Percentiles rank a stretch among this genome's conserved stretches.
Evolutionary conservation across 2,797 vertebrate species (phyloP).

Genomic region (Syndactyla subalaris): DNA sequence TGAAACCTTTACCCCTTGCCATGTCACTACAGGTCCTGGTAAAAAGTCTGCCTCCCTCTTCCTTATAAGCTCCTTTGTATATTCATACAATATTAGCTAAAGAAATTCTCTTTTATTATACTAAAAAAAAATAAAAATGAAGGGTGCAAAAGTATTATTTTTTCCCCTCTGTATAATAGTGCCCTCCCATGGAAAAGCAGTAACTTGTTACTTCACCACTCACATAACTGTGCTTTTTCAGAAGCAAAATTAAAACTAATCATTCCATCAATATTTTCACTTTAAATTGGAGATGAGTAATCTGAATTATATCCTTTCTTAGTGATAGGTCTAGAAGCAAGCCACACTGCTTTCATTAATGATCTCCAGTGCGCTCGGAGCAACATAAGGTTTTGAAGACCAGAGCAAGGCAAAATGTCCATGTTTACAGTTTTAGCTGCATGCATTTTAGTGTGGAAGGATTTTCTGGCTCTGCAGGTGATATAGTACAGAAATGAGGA

Average conservation of each 20-base stretch:
- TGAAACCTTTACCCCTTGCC: not conserved
- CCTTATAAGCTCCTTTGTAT: not conserved
- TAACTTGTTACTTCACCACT: not conserved
- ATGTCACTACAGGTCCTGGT: not conserved
- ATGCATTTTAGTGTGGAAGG: not conserved
- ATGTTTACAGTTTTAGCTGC: not conserved
- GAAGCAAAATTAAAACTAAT: not conserved
- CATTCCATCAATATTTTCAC: not conserved
- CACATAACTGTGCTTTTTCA: not conserved
- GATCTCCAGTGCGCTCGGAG: not conserved
- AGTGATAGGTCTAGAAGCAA: not conserved
- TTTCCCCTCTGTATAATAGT: not conserved
- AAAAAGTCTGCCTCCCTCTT: not conserved
- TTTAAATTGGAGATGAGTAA: not conserved
- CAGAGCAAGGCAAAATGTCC: not conserved
- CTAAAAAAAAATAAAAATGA: not conserved
- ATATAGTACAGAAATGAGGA: not conserved
- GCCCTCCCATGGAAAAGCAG: not conserved
- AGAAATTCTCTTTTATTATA: not conserved
- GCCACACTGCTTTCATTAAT: not conserved
- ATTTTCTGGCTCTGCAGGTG: not conserved
- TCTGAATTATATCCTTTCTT: not conserved
- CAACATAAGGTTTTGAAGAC: not conserved
- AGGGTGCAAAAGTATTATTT: not conserved
- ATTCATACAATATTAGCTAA: not conserved